These are phyloP conservation scores for Empidonax alnorum DNA, from an alignment of 2,113 vertebrate genomes.

Conservation along the genomic window DNA sequence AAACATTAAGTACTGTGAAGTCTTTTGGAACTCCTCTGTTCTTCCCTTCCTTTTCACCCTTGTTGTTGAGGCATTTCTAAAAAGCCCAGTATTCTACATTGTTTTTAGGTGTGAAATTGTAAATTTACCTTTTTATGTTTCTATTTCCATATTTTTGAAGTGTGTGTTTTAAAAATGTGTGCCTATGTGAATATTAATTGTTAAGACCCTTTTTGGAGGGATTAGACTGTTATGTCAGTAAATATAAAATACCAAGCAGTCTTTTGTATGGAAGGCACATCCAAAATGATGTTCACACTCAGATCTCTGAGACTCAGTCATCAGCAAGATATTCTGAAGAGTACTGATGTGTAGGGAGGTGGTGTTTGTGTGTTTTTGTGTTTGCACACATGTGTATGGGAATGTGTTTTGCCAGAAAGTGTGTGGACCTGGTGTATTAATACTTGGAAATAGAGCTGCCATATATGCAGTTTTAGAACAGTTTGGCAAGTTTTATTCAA, in stretches of 20 bases:
- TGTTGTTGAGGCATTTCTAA: neutral
- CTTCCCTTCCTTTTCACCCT: neutral
- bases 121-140: neutral
- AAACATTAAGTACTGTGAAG: neutral
- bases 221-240: neutral
- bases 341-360: neutral
- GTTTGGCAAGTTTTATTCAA: conserved; percentile 56
- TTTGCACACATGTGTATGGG: neutral
- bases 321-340: neutral
- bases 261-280: neutral
- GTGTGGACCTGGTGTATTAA: neutral
- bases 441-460: neutral
- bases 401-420: neutral
- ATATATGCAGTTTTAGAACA: neutral
- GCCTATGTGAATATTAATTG: neutral
- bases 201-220: neutral
- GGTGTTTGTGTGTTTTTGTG: neutral
- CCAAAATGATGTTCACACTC: neutral
- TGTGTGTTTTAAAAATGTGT: neutral
- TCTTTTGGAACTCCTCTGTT: neutral
- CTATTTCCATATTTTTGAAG: neutral
- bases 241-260: neutral
- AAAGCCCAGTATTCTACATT: neutral
- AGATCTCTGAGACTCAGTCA: neutral
- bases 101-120: neutral